Base-by-base conservation (phyloP, 1,140 invertebrate species). In the Lasioglossum albipes region DNA sequence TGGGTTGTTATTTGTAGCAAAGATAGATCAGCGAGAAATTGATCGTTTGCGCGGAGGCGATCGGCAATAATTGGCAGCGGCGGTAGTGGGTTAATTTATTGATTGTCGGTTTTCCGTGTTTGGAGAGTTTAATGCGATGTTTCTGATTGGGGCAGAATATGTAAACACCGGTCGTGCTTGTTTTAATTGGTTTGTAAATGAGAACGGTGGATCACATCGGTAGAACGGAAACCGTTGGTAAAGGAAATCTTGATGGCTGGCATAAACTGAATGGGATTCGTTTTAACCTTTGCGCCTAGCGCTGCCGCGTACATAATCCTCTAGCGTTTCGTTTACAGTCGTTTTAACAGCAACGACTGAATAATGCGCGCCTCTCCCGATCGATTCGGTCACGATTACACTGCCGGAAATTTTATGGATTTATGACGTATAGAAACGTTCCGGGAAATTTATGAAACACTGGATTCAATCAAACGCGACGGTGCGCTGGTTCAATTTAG, bases 51-150 rank as follows among this genome's bases (percentile, higher is more conserved):
- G 2, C 27, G 7, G 6, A 12, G n/a, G 7, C 10, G 22, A 18
- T 18, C 64, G 18, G 7, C 7, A 22, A 52, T 65, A 22, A 52
- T 65, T 36, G 72, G 27, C 10, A 12, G 16, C 62, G 2, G 7
- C 45, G 7, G 45, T 9, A 12, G 9, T 4, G 20, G 2, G 54
- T 70, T 61, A 61, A 77, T 77, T 70, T 70, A 78, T 78, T 10
- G 75, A 78, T 78, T 71, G 20, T 36, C 41, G 57, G 42, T 78
- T 78, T 61, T 71, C 36, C 27, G 41, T 52, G n/a, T 70, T 71
- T 77, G 31, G 31, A 2, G n/a, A 36, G 36, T 7, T 49, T 49
- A 70, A 49, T 36, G 42, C 54, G 52, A 45, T 59, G 22, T 45
- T 42, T 27, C 66, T 70, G 54, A 77, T 77, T 67, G 64, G 64